phyloP scores from a whole-genome alignment of 2,888 invertebrate species.

The Apotomis capreana region DNA sequence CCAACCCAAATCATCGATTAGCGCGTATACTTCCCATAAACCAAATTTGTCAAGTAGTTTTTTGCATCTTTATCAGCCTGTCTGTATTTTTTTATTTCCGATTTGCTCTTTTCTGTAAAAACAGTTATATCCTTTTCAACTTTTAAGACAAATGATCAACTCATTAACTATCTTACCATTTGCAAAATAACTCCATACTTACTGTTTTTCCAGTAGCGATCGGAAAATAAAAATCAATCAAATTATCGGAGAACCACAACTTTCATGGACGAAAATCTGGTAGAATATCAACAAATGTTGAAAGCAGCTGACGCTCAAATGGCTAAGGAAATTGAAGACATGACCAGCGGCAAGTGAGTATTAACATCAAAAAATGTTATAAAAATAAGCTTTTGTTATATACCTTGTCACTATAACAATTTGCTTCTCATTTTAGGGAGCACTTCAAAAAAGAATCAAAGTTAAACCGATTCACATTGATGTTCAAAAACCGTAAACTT shows the following conservation, averaged over 20 bases:
- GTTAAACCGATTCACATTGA: conserved; percentile 79
- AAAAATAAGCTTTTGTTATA: neutral
- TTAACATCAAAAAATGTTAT: neutral
- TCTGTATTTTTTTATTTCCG: neutral
- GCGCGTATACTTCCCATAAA: too few species aligned
- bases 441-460: conserved; percentile 85
- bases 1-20: too few species aligned
- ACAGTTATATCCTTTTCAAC: too few species aligned
- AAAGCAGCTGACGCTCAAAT: conserved; percentile 89
- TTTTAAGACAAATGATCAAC: too few species aligned
- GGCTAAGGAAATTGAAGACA: conserved; percentile 90
- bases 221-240: conserved; percentile 70
- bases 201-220: conserved; percentile 77
- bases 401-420: neutral
- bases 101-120: too few species aligned
- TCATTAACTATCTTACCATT: neutral
- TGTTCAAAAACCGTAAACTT: conserved; percentile 78
- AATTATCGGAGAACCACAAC: conserved; percentile 81
- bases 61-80: too few species aligned
- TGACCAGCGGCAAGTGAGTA: conserved; percentile 89
- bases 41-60: too few species aligned
- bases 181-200: conserved; percentile 26
- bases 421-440: conserved; percentile 81
- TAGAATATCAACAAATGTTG: conserved; percentile 86
- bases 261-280: conserved; percentile 87